Base-by-base conservation (phyloP, 2,888 invertebrate species). In the Andrena fulva region DNA sequence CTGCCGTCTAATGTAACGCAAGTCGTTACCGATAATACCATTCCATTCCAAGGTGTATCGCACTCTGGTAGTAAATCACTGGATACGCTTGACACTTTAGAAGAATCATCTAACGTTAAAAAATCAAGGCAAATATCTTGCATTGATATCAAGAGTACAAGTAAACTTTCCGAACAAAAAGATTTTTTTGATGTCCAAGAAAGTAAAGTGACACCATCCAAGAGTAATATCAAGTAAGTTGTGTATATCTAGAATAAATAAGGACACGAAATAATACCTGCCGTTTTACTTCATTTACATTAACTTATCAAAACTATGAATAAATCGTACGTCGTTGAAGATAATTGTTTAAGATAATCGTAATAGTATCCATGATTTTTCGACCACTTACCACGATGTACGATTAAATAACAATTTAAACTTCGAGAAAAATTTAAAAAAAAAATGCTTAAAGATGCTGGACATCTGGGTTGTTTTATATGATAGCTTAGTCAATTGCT, bases 151-250 rank as follows among this genome's bases (percentile, higher is more conserved):
- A 66, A 67, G 59, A 50, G 20, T 29, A 54, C 33, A n/a, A 80
- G 54, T 10, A 56, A 42, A 60, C 0, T n/a, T 63, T 29, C 48
- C n/a, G 69, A 74, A 10, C 60, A 24, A 24, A 73, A 42, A 27
- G n/a, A 50, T 4, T 52, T 62, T 33, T 52, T 66, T 20, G 35
- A 48, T 52, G 48, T 52, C 10, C 59, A 50, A 27, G 35, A 82
- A 12, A 52, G 29, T 1, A 67, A 56, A 56, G 10, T 8, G 33
- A 7, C 24, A 54, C 16, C 50, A 8, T 12, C 70, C 10, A 20
- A 54, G n/a, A 31, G 27, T 29, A 72, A 87, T 48, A 67, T 80
- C 12, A 87, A 88, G 92, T 92, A 80, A 90, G 83, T 77, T 80
- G 67, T 54, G n/a, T 31, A 33, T n/a, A 8, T 29, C 7, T 42